Conservation (phyloP, 2,797 vertebrate species). For the Steatocranus sp. region DNA sequence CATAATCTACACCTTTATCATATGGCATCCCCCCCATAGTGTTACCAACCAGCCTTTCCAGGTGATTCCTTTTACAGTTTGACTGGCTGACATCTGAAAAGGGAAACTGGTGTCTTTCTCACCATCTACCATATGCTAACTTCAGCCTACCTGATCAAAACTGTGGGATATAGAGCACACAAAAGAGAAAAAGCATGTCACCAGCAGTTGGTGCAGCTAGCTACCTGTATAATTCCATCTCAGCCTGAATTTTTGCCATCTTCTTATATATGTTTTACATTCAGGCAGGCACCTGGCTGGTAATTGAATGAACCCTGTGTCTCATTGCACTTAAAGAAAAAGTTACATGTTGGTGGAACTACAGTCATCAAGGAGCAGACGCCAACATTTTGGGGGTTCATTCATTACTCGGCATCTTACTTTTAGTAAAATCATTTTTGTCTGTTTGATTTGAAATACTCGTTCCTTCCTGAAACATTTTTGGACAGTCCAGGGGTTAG, state of each 20-base stretch:
- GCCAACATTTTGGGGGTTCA: not conserved
- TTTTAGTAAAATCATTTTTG: not conserved
- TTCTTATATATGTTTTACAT: not conserved
- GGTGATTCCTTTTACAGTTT: not conserved
- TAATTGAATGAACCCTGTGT: accelerated
- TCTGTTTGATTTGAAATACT: not conserved
- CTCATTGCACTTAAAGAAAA: not conserved
- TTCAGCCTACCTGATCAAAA: not conserved
- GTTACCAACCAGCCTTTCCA: not conserved
- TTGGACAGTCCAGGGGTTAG: not conserved
- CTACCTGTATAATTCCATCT: not conserved
- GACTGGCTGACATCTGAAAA: not conserved
- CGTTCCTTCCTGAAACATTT: not conserved
- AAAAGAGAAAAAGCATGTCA: not conserved
- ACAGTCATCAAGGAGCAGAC: not conserved
- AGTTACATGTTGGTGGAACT: not conserved
- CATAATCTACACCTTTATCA: not conserved
- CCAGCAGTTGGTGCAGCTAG: not conserved
- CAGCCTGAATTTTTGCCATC: not conserved
- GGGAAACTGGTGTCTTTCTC: not conserved
- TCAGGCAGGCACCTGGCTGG: not conserved
- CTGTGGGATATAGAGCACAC: not conserved
- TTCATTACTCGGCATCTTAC: not conserved
- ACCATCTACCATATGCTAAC: not conserved
- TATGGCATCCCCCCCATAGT: not conserved